Percentiles rank a stretch among this genome's conserved stretches.
Conservation (phyloP, 2,113 vertebrate species). For the Tachysurus fulvidraco region DNA sequence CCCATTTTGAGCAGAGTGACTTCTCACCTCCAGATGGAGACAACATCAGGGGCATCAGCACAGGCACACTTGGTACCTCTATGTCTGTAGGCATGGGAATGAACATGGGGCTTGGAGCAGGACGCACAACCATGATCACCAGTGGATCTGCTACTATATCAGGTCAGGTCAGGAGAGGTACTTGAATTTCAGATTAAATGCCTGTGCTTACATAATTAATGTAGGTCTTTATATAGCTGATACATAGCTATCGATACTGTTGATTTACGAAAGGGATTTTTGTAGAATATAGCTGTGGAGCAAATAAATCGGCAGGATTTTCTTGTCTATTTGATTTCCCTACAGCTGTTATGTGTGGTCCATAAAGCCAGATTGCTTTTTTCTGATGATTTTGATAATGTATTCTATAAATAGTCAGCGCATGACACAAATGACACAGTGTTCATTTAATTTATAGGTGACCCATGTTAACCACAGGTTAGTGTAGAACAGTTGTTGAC, state of each 20-base stretch:
- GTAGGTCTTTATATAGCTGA: background rate
- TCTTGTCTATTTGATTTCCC: background rate
- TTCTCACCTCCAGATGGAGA: slow-evolving; percentile 79
- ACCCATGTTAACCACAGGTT: background rate
- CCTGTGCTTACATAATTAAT: background rate
- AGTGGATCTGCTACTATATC: slow-evolving; percentile 79
- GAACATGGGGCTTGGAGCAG: slow-evolving; percentile 61
- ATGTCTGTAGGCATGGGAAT: slow-evolving; percentile 76
- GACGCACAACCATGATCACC: slow-evolving; percentile 76
- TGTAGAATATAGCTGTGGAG: background rate
- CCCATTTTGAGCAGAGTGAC: slow-evolving; percentile 91
- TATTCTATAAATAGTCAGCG: background rate
- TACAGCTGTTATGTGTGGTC: background rate
- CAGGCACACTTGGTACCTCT: slow-evolving; percentile 74
- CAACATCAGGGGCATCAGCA: slow-evolving; percentile 74
- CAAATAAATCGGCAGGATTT: background rate
- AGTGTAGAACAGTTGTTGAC: background rate
- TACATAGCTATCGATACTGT: background rate
- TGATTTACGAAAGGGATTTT: background rate
- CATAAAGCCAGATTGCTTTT: background rate
- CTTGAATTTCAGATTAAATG: background rate
- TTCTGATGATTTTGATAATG: background rate
- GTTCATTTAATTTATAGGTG: background rate
- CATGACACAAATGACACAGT: background rate
- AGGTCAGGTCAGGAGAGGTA: slow-evolving; percentile 46